Evolutionary conservation across 2,113 vertebrate species (phyloP), one percentile per base, ranked within the genome.

Genomic region (Emydocephalus ijimae): DNA sequence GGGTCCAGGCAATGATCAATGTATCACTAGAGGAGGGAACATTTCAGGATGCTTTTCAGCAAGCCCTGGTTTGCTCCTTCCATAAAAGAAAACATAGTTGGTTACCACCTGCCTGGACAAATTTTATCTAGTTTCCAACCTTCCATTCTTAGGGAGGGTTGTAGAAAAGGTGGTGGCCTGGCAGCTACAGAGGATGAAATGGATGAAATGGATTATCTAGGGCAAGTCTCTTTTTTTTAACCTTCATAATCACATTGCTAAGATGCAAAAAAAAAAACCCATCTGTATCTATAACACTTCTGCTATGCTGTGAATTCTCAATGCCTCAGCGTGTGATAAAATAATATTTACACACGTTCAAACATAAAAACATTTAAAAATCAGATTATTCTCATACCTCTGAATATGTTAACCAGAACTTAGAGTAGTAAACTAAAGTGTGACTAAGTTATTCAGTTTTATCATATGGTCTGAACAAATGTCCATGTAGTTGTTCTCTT

Each of bases 401-500:
- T 88, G 34, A 74, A 55, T 15, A 5, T 54, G 10, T 56, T 26
- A 89, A 59, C 9, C 39, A 64, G 26, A 8, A 3, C 5, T 52
- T 34, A 50, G 23, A 48, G 18, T 21, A n/a, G 55, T 45, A 61
- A 87, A 24, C 43, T 26, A 85, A 21, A 85, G 24, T 61, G 50
- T 90, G 29, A 34, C 54, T 15, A 56, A 26, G 29, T n/a, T n/a
- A 15, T 74, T 34, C 26, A 4, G 7, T 89, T 34, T 21, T 20
- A 34, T 11, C 54, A 24, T 61, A 48, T 59, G 88, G 34, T 50
- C 69, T 92, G 4, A n/a, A 0, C 91, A 1, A 4, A 95, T 93
- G 96, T 92, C 2, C 59, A 1, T 4, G 3, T 1, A 87, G 87
- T 1, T 91, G 20, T 89, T 93, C 81, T 95, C 74, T 94, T 69